A percentile compares a stretch with the other conserved stretches of the same genome.
These are phyloP conservation scores for Ecliptopera silaceata DNA, from an alignment of 2,888 invertebrate genomes.

Conservation along the genomic window DNA sequence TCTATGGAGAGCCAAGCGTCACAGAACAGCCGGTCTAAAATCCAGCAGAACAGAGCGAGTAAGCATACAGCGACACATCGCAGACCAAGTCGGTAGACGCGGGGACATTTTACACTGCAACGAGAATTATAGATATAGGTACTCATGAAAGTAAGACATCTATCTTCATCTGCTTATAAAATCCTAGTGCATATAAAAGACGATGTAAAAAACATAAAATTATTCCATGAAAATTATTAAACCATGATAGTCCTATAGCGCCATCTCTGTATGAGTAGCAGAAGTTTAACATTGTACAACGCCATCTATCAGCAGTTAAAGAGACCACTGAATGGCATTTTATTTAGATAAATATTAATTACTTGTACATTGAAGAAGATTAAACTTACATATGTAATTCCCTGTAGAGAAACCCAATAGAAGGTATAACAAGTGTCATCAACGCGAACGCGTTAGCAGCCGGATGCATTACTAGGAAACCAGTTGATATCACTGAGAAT, in stretches of 20 bases:
- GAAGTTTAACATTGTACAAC: no score
- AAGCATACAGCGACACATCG: slow-evolving; percentile 87
- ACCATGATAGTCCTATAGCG: no score
- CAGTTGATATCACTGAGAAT: slow-evolving; percentile 85
- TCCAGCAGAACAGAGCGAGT: slow-evolving; percentile 89
- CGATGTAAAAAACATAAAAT: no score
- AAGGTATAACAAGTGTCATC: slow-evolving; percentile 88
- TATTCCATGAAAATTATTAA: no score
- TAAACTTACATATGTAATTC: slow-evolving; percentile 85
- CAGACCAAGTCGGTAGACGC: slow-evolving; percentile 88
- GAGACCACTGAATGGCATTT: no score
- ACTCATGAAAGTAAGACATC: no score
- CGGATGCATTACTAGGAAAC: slow-evolving; percentile 88
- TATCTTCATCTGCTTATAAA: no score
- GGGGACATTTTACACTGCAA: slow-evolving; percentile 83
- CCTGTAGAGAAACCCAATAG: slow-evolving; percentile 85
- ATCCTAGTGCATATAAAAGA: no score
- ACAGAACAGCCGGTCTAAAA: slow-evolving; percentile 90
- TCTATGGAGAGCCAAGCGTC: slow-evolving; percentile 90
- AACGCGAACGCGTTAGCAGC: slow-evolving; percentile 92
- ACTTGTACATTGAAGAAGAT: not conserved
- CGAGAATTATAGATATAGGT: not conserved
- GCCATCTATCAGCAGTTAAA: no score
- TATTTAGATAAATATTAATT: no score
- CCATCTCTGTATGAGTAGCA: no score